Evolutionary conservation across 2,888 invertebrate species (phyloP).

Genomic region (Ichneumoninae sp.): DNA sequence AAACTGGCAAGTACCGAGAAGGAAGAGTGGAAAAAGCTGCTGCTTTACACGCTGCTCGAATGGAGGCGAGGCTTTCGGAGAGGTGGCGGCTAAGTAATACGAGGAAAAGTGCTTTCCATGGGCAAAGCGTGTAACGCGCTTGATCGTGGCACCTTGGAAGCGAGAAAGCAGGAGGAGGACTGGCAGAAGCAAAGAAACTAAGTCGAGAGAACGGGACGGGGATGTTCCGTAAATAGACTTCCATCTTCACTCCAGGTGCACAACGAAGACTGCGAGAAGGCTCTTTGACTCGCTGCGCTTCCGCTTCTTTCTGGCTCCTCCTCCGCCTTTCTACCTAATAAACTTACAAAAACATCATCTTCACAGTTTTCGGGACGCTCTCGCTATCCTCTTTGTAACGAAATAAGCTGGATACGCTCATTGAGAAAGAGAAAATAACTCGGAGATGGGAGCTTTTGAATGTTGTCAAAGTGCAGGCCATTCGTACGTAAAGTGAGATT

Average conservation of each 20-base stretch:
- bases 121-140: slow-evolving; percentile 67
- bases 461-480: background rate
- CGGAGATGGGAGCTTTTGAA: background rate
- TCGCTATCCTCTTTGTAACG: slow-evolving; percentile 53
- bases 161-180: slow-evolving; percentile 44
- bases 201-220: slow-evolving; percentile 45
- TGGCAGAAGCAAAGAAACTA: slow-evolving; percentile 10
- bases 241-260: slow-evolving; percentile 50
- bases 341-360: slow-evolving; percentile 51
- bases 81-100: slow-evolving; percentile 81
- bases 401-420: background rate
- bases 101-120: slow-evolving; percentile 81
- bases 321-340: slow-evolving; percentile 47
- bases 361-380: slow-evolving; percentile 23
- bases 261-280: slow-evolving; percentile 25
- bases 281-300: slow-evolving; percentile 57
- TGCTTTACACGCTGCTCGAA: slow-evolving; percentile 57
- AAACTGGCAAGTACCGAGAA: slow-evolving; percentile 22
- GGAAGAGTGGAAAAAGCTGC: slow-evolving; percentile 54
- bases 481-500: slow-evolving; percentile 6
- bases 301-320: slow-evolving; percentile 38
- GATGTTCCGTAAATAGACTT: slow-evolving; percentile 59
- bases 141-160: slow-evolving; percentile 53
- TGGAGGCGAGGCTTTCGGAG: slow-evolving; percentile 66
- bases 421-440: slow-evolving; percentile 1